Conservation (phyloP, 1,140 invertebrate genomes). For the Calliopsis andreniformis region DNA sequence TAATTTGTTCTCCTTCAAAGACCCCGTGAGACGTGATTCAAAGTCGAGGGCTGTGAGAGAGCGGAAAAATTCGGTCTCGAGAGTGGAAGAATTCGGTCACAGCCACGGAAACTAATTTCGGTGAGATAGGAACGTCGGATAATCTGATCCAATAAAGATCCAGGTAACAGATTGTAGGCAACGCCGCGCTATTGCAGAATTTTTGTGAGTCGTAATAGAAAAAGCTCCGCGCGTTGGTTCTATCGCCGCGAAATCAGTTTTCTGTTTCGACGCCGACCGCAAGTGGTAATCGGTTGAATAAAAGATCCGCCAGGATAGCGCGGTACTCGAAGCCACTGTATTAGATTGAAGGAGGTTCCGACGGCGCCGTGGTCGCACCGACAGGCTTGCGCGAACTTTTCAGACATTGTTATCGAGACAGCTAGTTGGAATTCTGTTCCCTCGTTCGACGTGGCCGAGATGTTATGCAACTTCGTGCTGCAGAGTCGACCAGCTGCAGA, state of each 20-base stretch:
- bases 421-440: slow-evolving; percentile 53
- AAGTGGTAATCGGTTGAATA: background rate
- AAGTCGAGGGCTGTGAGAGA: background rate
- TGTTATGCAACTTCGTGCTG: slow-evolving; percentile 24
- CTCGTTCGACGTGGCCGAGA: background rate
- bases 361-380: background rate
- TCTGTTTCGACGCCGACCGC: too few species aligned
- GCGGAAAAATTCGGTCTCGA: too few species aligned
- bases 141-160: too few species aligned
- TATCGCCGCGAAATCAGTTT: background rate
- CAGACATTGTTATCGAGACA: slow-evolving; percentile 54
- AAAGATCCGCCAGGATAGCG: background rate
- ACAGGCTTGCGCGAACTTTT: slow-evolving; percentile 34
- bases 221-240: too few species aligned
- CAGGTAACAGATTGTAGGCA: too few species aligned
- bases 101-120: too few species aligned
- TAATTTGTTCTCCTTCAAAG: background rate
- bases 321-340: background rate
- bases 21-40: background rate
- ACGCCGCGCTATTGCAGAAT: too few species aligned
- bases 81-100: too few species aligned
- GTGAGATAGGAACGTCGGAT: too few species aligned
- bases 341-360: background rate
- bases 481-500: slow-evolving; percentile 17
- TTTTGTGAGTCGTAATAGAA: too few species aligned